A percentile compares a stretch with the other conserved stretches of the same genome.
Evolutionary conservation across 2,797 vertebrate species (phyloP).

Genomic region (Tamandua tetradactyla): DNA sequence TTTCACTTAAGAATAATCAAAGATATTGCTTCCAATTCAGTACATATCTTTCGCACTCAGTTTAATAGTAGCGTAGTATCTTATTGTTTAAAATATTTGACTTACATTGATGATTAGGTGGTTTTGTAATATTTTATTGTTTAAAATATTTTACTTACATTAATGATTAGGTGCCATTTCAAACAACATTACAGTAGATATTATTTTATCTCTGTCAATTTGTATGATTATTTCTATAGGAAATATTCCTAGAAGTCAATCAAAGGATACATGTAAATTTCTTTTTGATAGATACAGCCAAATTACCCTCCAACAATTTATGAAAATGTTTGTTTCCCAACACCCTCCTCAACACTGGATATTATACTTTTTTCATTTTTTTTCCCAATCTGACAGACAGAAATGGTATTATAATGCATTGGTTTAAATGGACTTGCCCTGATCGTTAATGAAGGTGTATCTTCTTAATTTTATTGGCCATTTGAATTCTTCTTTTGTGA

Average conservation of each 20-base stretch:
- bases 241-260: neutral
- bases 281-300: neutral
- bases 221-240: neutral
- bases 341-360: neutral
- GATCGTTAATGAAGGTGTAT: neutral
- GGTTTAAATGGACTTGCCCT: conserved; percentile 7
- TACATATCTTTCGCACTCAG: neutral
- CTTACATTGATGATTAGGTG: neutral
- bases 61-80: neutral
- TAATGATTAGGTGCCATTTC: neutral
- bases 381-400: neutral
- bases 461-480: neutral
- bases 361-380: neutral
- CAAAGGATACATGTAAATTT: neutral
- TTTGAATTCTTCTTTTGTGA: neutral
- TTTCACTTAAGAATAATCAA: neutral
- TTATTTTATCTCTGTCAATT: neutral
- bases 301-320: neutral
- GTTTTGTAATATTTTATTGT: conserved; percentile 7
- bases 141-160: neutral
- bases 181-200: neutral
- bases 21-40: neutral
- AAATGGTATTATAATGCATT: neutral
- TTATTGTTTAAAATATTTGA: conserved; percentile 20
- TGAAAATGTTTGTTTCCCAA: neutral